phyloP scores from a whole-genome alignment of 92 coral and sea anemone species.

The Palythoa grandiflora region DNA sequence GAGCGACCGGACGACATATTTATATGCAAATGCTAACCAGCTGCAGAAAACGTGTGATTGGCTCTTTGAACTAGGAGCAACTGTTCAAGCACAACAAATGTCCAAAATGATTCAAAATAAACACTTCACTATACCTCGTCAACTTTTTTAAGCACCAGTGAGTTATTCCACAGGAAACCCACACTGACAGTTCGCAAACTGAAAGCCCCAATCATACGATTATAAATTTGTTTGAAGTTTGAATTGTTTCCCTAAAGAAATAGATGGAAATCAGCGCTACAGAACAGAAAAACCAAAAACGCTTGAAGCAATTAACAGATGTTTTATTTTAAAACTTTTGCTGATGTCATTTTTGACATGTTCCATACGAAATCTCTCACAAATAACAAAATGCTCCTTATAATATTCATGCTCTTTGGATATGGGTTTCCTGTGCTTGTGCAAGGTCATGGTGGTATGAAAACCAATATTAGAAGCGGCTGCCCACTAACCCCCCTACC shows the following conservation, averaged over 20 bases:
- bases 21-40: conserved; percentile 31
- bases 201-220: not conserved
- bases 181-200: not conserved
- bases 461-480: no score
- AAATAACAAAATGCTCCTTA: not conserved
- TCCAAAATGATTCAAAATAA: not conserved
- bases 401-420: not conserved
- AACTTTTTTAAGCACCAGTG: not conserved
- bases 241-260: not conserved
- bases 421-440: not conserved
- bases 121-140: not conserved
- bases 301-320: not conserved
- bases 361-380: not conserved
- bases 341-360: not conserved
- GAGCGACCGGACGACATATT: not conserved
- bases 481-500: no score
- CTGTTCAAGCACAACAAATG: conserved; percentile 6
- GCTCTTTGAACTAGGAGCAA: not conserved
- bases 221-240: not conserved
- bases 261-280: not conserved
- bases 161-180: not conserved
- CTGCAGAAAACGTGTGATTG: conserved; percentile 7
- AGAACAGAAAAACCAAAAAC: not conserved
- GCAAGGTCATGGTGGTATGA: not conserved
- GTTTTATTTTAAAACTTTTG: not conserved